Conservation (phyloP, 2,797 vertebrate genomes). For the Phrynocephalus guinanensis region DNA sequence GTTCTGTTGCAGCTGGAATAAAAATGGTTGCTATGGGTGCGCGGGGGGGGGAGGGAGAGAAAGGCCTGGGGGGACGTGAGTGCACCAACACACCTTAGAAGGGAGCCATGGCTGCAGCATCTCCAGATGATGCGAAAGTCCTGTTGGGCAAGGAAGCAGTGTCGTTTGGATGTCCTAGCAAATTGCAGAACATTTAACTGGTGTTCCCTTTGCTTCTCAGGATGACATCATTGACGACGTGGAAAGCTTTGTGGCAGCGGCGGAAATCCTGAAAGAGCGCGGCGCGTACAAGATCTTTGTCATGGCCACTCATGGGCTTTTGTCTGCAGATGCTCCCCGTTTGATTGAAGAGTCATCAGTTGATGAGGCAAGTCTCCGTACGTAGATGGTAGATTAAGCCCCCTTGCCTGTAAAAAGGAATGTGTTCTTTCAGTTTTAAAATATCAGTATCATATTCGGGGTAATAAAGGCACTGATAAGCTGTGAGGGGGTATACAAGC, state of each 20-base stretch:
- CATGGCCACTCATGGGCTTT: constrained; percentile 96
- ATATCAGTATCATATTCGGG: neutral
- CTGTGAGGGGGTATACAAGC: neutral
- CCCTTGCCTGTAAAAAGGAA: neutral
- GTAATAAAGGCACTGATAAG: neutral
- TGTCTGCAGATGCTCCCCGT: constrained; percentile 94
- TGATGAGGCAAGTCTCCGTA: constrained; percentile 84
- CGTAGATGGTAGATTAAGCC: neutral
- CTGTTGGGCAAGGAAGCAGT: neutral
- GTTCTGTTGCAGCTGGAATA: no score
- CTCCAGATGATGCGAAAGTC: neutral
- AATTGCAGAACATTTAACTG: neutral
- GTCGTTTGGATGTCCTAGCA: neutral
- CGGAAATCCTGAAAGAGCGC: constrained; percentile 97
- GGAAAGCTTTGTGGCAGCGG: constrained; percentile 95
- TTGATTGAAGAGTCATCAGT: constrained; percentile 96
- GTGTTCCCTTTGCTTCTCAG: constrained; percentile 73
- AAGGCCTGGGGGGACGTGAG: no score
- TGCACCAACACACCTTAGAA: no score
- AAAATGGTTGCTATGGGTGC: no score
- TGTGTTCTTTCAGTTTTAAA: neutral
- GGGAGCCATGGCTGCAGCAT: neutral
- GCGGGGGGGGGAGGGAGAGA: no score
- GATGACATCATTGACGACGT: constrained; percentile 98
- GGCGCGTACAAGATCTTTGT: constrained; percentile 98